Percentiles rank a stretch among this genome's conserved stretches.
These are phyloP conservation scores for Phalloptychus januarius DNA, from an alignment of 2,797 vertebrate species.

Conservation along the genomic window DNA sequence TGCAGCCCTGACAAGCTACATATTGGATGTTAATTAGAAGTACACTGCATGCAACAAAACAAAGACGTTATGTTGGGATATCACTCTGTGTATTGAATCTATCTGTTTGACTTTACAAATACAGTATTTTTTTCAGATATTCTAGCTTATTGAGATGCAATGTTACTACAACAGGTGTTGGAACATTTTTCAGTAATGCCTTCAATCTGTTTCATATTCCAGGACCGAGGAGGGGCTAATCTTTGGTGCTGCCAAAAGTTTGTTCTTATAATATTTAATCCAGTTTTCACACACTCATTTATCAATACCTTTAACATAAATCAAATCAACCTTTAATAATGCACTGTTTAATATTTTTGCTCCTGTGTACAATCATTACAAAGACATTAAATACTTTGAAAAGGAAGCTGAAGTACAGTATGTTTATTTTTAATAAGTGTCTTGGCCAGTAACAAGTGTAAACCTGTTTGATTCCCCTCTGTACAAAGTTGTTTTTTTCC, in stretches of 20 bases:
- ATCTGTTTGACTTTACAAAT: background rate
- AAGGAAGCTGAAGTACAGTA: slow-evolving; percentile 76
- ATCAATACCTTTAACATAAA: background rate
- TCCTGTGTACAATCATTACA: slow-evolving; percentile 19
- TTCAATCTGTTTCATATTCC: background rate
- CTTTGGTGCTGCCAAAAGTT: background rate
- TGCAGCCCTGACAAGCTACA: background rate
- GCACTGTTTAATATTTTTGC: slow-evolving; percentile 12
- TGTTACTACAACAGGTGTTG: background rate
- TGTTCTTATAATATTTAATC: background rate
- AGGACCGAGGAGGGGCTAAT: background rate
- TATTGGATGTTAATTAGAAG: background rate
- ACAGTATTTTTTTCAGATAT: background rate
- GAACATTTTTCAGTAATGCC: background rate
- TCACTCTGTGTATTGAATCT: background rate
- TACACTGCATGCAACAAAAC: background rate
- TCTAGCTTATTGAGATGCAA: background rate
- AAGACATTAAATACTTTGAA: slow-evolving; percentile 64
- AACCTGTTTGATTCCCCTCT: slow-evolving; percentile 73
- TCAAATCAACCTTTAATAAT: slow-evolving; percentile 21
- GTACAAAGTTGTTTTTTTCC: slow-evolving; percentile 53
- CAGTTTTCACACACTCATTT: background rate
- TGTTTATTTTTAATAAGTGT: slow-evolving; percentile 80
- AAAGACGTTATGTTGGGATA: background rate
- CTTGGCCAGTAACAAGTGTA: slow-evolving; percentile 74